These are phyloP conservation scores for Anolis apletophallus DNA, from an alignment of 2,797 vertebrate species.

Conservation along the genomic window DNA sequence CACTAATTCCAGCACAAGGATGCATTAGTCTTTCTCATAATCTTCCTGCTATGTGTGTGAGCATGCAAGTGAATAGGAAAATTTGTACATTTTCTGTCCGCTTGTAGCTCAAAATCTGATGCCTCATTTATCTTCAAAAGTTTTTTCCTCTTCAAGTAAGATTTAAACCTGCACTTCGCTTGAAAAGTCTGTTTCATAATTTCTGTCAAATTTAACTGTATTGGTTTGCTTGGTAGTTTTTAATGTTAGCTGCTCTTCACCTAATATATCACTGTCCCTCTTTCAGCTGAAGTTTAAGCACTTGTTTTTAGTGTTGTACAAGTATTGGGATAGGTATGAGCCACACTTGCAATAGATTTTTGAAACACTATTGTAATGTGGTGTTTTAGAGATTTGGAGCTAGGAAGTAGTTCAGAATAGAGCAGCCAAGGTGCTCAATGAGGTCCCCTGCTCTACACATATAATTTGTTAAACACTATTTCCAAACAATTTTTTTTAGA, in stretches of 20 bases:
- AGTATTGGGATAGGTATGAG: not conserved
- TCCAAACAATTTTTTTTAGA: too few species aligned
- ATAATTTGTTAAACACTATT: too few species aligned
- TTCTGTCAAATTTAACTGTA: constrained; percentile 2
- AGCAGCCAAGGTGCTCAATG: too few species aligned
- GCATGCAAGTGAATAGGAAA: constrained; percentile 57
- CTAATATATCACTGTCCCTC: too few species aligned
- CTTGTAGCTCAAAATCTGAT: constrained; percentile 58
- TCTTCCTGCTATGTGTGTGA: constrained; percentile 56
- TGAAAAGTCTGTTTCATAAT: not conserved
- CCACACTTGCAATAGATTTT: not conserved
- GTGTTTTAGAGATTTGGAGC: too few species aligned
- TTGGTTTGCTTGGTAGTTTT: not conserved
- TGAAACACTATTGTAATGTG: too few species aligned
- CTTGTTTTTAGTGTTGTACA: not conserved
- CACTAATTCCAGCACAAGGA: constrained; percentile 70
- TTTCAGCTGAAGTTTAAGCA: too few species aligned
- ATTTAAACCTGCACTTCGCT: not conserved
- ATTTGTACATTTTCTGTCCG: constrained; percentile 62
- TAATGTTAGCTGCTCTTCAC: not conserved
- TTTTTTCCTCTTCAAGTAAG: constrained; percentile 2
- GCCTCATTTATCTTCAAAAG: constrained; percentile 43
- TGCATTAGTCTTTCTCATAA: constrained; percentile 68
- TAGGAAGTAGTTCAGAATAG: too few species aligned
- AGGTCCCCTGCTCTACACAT: too few species aligned